Base-by-base conservation (phyloP, 37 sponge, comb jelly and placozoan genomes). In the Tethya wilhelma region DNA sequence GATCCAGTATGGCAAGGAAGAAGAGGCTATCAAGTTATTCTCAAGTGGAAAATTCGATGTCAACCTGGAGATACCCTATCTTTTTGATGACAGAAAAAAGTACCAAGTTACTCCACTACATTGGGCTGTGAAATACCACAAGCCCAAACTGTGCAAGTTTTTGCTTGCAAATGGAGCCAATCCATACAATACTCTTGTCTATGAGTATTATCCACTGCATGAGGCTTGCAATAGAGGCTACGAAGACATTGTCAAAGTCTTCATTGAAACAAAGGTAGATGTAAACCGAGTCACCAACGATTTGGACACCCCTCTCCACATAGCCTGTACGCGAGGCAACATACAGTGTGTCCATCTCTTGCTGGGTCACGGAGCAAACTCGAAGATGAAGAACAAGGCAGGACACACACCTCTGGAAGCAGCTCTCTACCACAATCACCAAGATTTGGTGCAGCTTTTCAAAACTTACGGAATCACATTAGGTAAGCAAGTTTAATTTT, bases 131-230 rank as follows among this genome's bases (percentile, higher is more conserved):
- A 59, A 72, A 39, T 38, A 53, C 42, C 62, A 55, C 56, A 67
- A 53, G 32, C 65, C 73, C 8, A 39, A 41, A 0, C 31, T 86
- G 26, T 79, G 87, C 55, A 69, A 73, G 72, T 86, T 40, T 29
- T 75, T 86, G 0, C 75, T 86, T 34, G 26, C 34, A 19, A 64
- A 79, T 32, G 80, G 80, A 7, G 87, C 87, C 44, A 38, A 53
- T 1, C 80, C 87, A 2, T 86, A 56, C 23, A 59, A 28, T 22
- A 44, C 71, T 69, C 28, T 79, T 75, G 87, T 86, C 12, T 79
- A 71, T 33, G 87, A 86, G 38, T 86, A 86, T 25, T 86, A 74
- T 37, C 87, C 87, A 1, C 80, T 86, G 20, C 87, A 86, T 33
- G 80, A 86, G 53, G 87, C 87, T 1, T 86, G 87, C 26, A 74